Evolutionary conservation across 2,797 vertebrate genomes (phyloP).

Genomic region (Sebastes oblongus): DNA sequence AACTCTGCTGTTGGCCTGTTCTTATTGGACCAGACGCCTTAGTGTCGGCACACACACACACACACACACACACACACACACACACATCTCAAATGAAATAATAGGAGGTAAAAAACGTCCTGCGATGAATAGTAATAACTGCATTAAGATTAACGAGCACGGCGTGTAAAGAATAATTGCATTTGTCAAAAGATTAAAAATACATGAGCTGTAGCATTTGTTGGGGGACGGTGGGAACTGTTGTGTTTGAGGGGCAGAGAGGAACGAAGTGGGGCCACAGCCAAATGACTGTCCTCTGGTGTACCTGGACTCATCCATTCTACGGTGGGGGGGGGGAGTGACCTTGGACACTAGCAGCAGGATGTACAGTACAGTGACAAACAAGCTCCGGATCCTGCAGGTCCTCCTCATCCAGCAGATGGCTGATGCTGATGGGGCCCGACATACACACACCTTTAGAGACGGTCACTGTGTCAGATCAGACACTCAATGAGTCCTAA

Average conservation of each 20-base stretch:
- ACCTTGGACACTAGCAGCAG: slow-evolving; percentile 78
- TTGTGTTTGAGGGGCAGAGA: slow-evolving; percentile 71
- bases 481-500: neutral
- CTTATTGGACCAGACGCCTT: slow-evolving; percentile 65
- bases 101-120: slow-evolving; percentile 65
- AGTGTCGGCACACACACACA: slow-evolving; percentile 26
- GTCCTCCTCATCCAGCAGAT: slow-evolving; percentile 61
- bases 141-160: slow-evolving; percentile 85
- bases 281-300: slow-evolving; percentile 77
- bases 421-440: slow-evolving; percentile 59
- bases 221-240: slow-evolving; percentile 61
- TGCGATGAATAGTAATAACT: slow-evolving; percentile 83
- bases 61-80: slow-evolving; percentile 10
- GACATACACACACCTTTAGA: neutral
- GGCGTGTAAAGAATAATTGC: slow-evolving; percentile 83
- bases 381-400: slow-evolving; percentile 27
- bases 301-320: slow-evolving; percentile 79
- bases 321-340: slow-evolving; percentile 56
- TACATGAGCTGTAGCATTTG: slow-evolving; percentile 80
- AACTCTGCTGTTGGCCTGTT: slow-evolving; percentile 51
- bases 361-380: slow-evolving; percentile 71
- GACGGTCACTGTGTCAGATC: neutral
- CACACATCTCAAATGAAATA: slow-evolving; percentile 72
- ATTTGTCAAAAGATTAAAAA: slow-evolving; percentile 84
- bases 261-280: slow-evolving; percentile 68